phyloP scores from a whole-genome alignment of 2,888 invertebrate genomes.

The Andrena bicolor region DNA sequence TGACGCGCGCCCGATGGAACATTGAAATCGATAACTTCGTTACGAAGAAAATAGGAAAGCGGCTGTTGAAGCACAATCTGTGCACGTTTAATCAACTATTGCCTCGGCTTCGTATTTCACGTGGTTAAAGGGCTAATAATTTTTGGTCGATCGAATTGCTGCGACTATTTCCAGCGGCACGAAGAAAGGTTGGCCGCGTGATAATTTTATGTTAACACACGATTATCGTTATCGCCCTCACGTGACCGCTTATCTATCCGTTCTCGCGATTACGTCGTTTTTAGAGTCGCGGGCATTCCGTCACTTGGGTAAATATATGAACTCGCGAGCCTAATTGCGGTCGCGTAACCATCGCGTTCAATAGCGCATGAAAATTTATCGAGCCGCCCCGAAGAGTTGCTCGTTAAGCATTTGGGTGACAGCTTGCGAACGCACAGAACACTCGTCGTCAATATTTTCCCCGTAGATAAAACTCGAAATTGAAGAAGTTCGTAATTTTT shows the following conservation, averaged over 20 bases:
- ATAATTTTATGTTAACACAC: conserved; percentile 35
- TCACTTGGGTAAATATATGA: conserved; percentile 36
- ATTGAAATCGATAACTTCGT: conserved; percentile 47
- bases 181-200: not conserved
- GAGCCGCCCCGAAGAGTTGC: conserved; percentile 1
- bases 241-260: conserved; percentile 48
- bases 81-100: not conserved
- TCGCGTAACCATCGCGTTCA: conserved; percentile 37
- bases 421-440: not conserved
- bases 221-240: conserved; percentile 37
- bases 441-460: conserved; percentile 8
- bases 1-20: conserved; percentile 25
- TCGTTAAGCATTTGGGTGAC: conserved; percentile 1
- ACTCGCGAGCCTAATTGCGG: conserved; percentile 29
- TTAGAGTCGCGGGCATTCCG: conserved; percentile 25
- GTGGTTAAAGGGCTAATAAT: not conserved
- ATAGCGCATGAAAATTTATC: conserved; percentile 53
- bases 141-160: not conserved
- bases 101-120: not conserved
- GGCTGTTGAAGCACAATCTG: not conserved
- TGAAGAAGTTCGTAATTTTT: not conserved
- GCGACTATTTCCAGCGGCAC: not conserved
- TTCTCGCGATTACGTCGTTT: conserved; percentile 46
- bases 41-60: not conserved
- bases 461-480: conserved; percentile 1